Conservation (phyloP, 1,140 invertebrate species). For the Dolichoris vasculosae region DNA sequence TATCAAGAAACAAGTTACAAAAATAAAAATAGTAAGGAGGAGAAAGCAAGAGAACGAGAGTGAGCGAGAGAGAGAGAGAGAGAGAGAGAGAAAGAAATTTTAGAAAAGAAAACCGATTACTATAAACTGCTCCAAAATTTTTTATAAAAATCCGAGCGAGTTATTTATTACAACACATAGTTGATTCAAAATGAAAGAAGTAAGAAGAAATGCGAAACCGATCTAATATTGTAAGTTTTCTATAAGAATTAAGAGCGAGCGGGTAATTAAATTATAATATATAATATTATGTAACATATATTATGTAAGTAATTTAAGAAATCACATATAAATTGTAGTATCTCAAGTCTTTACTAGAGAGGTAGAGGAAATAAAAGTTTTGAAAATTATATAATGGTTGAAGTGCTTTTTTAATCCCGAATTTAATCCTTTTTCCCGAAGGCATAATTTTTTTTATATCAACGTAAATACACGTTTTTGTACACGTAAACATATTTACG, state of each 20-base stretch:
- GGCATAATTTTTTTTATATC: neutral
- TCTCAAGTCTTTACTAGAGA: constrained; percentile 68
- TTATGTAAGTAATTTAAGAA: constrained; percentile 65
- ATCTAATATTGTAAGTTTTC: constrained; percentile 61
- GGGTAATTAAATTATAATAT: constrained; percentile 58
- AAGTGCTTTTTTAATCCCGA: neutral
- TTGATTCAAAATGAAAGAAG: constrained; percentile 38
- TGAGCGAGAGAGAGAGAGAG: neutral
- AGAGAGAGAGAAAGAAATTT: constrained; percentile 2
- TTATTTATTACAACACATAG: constrained; percentile 49
- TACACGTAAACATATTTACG: too few species aligned
- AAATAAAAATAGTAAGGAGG: neutral
- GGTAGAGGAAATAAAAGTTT: constrained; percentile 70
- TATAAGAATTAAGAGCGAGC: constrained; percentile 58
- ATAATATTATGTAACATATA: constrained; percentile 60
- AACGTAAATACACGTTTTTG: too few species aligned
- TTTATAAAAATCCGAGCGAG: constrained; percentile 41
- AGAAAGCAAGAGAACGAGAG: neutral
- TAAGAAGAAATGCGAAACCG: constrained; percentile 49
- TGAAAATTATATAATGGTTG: constrained; percentile 58
- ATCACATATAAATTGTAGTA: constrained; percentile 70
- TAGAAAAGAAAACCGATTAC: constrained; percentile 21
- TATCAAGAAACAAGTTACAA: constrained; percentile 43
- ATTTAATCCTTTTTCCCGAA: neutral
- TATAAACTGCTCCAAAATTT: constrained; percentile 42